A percentile compares a stretch with the other conserved stretches of the same genome.
Conservation (phyloP, 2,888 invertebrate genomes). For the Cerceris rybyensis region DNA sequence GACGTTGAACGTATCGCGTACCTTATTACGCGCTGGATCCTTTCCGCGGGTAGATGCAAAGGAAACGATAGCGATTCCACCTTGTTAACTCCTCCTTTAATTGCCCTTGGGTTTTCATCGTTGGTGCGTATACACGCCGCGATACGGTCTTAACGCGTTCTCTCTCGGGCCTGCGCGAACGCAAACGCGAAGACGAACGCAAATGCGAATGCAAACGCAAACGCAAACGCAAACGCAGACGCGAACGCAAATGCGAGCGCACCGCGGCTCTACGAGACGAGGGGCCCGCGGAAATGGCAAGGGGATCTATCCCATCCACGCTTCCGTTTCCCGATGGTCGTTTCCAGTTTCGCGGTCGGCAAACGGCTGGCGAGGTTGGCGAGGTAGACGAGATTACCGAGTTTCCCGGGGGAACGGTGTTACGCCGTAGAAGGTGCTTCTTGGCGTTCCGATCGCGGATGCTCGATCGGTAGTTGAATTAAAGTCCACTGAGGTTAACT, state of each 20-base stretch:
- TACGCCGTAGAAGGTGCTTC: too few species aligned
- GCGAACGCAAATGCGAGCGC: background rate
- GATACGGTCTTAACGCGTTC: constrained; percentile 68
- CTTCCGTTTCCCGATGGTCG: too few species aligned
- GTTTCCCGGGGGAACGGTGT: too few species aligned
- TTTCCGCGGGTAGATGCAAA: constrained; percentile 76
- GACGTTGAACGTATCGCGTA: constrained; percentile 61
- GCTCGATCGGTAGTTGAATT: too few species aligned
- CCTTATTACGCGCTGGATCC: constrained; percentile 75
- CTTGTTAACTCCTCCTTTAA: constrained; percentile 80
- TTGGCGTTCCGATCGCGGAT: too few species aligned
- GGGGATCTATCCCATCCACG: too few species aligned
- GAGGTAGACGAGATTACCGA: too few species aligned
- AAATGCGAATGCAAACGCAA: too few species aligned
- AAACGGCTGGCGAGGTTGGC: too few species aligned
- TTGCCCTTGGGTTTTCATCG: constrained; percentile 79
- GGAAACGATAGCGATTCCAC: constrained; percentile 79
- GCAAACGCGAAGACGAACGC: background rate
- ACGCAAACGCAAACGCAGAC: too few species aligned
- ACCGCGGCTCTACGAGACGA: background rate
- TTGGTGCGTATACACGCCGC: constrained; percentile 69
- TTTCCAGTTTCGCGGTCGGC: too few species aligned
- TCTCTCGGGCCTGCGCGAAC: background rate
- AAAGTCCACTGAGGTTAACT: too few species aligned
- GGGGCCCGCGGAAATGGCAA: background rate